Evolutionary conservation across 2,888 invertebrate species (phyloP).

Genomic region (Capitulum mitella): DNA sequence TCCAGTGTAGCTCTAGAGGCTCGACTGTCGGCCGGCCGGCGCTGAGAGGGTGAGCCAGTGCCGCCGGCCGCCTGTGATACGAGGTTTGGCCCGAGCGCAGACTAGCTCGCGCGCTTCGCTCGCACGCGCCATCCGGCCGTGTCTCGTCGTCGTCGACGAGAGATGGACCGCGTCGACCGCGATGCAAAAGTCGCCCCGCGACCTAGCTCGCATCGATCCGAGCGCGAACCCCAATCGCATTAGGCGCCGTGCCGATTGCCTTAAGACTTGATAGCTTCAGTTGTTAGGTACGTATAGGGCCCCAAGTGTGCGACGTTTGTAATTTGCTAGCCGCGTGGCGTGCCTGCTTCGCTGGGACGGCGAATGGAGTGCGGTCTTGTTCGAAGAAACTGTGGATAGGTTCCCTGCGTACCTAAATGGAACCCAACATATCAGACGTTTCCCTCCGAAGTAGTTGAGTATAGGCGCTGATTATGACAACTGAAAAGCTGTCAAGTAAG

Average conservation of each 20-base stretch:
- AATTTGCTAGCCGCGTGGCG: background rate
- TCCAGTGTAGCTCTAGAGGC: background rate
- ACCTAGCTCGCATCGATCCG: background rate
- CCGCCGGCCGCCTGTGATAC: no score
- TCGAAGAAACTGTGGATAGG: background rate
- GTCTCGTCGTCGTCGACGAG: no score
- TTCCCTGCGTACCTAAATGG: background rate
- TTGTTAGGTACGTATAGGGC: background rate
- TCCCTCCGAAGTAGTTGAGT: background rate
- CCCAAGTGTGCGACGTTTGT: background rate
- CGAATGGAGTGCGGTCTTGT: background rate
- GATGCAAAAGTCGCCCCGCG: no score
- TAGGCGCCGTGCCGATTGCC: background rate
- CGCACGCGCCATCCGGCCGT: no score
- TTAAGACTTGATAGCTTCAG: background rate
- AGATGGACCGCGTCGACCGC: no score
- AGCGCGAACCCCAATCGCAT: background rate
- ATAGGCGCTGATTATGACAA: no score
- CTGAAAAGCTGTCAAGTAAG: no score
- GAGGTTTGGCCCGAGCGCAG: no score
- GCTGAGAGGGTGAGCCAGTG: no score
- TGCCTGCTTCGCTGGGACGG: background rate
- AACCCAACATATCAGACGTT: conserved; percentile 15
- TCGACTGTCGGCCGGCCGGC: no score
- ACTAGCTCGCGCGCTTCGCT: no score